Percentiles rank a stretch among this genome's conserved stretches.
Conservation (phyloP, 2,797 vertebrate species). For the Leucoraja ocellata region DNA sequence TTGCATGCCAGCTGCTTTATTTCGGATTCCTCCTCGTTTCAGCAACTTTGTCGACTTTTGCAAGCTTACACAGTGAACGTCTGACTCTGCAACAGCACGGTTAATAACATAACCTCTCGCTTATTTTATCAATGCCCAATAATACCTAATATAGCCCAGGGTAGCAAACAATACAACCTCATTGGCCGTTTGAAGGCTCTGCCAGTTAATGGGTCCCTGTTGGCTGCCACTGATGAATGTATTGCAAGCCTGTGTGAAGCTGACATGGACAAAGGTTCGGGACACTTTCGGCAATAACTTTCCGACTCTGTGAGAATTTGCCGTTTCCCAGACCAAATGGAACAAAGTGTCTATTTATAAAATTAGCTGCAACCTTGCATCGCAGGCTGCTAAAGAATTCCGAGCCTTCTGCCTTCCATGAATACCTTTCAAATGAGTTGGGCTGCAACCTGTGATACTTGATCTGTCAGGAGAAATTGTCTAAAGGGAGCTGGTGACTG, state of each 20-base stretch:
- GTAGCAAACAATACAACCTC: slow-evolving; percentile 10
- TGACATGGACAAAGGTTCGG: neutral
- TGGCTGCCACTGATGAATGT: neutral
- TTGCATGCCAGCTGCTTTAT: no score
- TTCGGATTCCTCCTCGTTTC: neutral
- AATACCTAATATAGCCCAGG: neutral
- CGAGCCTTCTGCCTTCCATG: no score
- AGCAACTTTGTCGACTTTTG: neutral
- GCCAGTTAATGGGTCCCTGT: slow-evolving; percentile 16
- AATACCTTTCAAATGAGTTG: neutral
- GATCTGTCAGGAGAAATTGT: neutral
- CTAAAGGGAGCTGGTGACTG: neutral
- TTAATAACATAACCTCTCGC: neutral
- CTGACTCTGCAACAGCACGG: neutral
- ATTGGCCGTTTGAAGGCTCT: no score
- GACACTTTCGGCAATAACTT: slow-evolving; percentile 1
- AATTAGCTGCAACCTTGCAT: neutral
- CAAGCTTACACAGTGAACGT: neutral
- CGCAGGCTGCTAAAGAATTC: neutral
- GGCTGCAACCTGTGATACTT: neutral
- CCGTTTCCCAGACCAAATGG: neutral
- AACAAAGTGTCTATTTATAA: slow-evolving; percentile 33
- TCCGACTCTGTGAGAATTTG: slow-evolving; percentile 31
- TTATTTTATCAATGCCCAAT: neutral
- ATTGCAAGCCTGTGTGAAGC: neutral